These are phyloP conservation scores for Sitodiplosis mosellana DNA, from an alignment of 1,140 invertebrate genomes.

Conservation along the genomic window DNA sequence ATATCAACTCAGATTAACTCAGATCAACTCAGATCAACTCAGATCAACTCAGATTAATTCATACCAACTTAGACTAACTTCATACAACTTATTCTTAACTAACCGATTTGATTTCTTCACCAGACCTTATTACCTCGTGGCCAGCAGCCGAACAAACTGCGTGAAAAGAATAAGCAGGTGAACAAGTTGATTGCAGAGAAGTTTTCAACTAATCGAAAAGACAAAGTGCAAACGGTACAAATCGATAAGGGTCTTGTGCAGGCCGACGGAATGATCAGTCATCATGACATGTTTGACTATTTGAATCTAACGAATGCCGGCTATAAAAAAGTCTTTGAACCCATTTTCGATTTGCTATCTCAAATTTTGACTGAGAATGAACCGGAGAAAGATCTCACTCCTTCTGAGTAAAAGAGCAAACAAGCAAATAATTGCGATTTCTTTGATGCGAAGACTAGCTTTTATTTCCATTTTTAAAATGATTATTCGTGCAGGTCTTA, in stretches of 20 bases:
- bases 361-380: constrained; percentile 57
- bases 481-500: too few relatives aligned
- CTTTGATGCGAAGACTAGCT: too few relatives aligned
- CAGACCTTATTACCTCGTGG: constrained; percentile 69
- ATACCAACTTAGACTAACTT: too few relatives aligned
- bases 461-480: too few relatives aligned
- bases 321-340: constrained; percentile 66
- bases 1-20: too few relatives aligned
- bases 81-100: too few relatives aligned
- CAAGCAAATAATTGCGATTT: too few relatives aligned
- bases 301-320: constrained; percentile 65
- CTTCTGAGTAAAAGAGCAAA: constrained; percentile 36
- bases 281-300: constrained; percentile 75
- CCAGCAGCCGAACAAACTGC: constrained; percentile 55
- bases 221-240: constrained; percentile 45
- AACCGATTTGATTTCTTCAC: too few relatives aligned
- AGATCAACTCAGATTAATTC: too few relatives aligned
- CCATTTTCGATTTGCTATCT: constrained; percentile 53
- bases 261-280: constrained; percentile 58
- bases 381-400: constrained; percentile 46
- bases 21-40: too few relatives aligned
- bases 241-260: constrained; percentile 61
- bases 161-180: constrained; percentile 53
- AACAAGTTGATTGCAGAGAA: constrained; percentile 49
- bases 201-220: constrained; percentile 29